A percentile compares a stretch with the other conserved stretches of the same genome.
Evolutionary conservation across 2,797 vertebrate species (phyloP).

Genomic region (Melanogrammus aeglefinus): DNA sequence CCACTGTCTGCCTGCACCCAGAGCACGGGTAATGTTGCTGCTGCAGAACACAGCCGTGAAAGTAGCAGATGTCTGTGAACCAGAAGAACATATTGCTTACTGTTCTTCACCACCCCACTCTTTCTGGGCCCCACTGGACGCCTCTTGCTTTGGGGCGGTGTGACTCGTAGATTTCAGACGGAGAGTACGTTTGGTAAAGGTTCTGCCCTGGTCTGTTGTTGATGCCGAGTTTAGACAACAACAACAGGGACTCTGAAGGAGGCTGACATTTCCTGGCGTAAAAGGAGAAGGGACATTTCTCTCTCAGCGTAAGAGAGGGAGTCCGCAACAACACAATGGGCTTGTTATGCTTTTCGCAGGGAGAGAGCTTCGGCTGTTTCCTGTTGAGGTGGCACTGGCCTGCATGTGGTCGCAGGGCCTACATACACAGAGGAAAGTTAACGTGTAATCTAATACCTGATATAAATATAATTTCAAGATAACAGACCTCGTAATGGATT

Average conservation of each 20-base stretch:
- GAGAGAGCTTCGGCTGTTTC: not conserved
- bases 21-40: too few species aligned
- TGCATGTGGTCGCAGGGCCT: not conserved
- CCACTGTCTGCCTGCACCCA: too few species aligned
- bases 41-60: too few species aligned
- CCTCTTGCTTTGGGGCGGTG: too few species aligned
- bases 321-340: not conserved
- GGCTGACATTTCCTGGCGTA: not conserved
- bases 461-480: not conserved
- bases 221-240: not conserved
- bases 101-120: too few species aligned
- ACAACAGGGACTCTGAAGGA: not conserved
- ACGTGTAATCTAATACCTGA: not conserved
- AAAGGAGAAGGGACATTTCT: not conserved
- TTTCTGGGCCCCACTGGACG: too few species aligned
- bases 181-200: too few species aligned
- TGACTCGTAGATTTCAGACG: too few species aligned
- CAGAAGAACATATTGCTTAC: too few species aligned
- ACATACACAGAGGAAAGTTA: not conserved
- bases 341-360: not conserved
- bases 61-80: too few species aligned
- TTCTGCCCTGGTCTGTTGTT: not conserved
- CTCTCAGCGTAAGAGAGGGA: not conserved
- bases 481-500: not conserved
- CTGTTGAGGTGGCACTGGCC: not conserved